Evolutionary conservation across 2,888 invertebrate genomes (phyloP), one percentile per base, ranked within the genome.

Genomic region (Lissocephala sabroskyi): DNA sequence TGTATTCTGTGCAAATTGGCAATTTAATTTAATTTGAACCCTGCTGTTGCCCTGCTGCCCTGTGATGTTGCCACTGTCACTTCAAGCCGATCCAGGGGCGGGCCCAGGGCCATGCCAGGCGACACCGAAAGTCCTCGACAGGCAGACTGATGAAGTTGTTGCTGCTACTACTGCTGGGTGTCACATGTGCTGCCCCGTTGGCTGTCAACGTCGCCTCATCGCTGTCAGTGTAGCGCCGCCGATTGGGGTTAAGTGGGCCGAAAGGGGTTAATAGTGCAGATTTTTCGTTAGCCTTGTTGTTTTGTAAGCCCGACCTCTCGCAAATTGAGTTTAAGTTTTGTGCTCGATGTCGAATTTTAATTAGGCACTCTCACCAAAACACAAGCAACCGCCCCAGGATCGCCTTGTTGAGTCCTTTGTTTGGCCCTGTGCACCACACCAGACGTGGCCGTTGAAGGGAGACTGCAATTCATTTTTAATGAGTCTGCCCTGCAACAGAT

Each of bases 1-100:
- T 35, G 32, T 41, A 46, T 29, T 19, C 33, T 40, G 41, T 53
- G 52, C 50, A 52, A 62, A 56, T 55, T 57, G 61, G 50, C 52
- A 52, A 52, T 55, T 56, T 61, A 61, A 59, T 59, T 61, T 45
- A 56, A 61, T 57, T 57, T 52, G 36, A 44, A 32, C 44, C 44
- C 44, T 37, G 37, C 23, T 42, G 30, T 36, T 29, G 26, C 18
- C 36, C 30, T 35, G 35, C 19, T 37, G 37, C 30, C 30, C 11
- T 30, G 3, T 11, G 37, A n/a, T 37, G 37, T 37, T 18, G 11
- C 37, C 11, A 3, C 37, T 37, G 37, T 37, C 37, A 37, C 37
- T 37, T 37, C 37, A 18, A 37, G 37, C 37, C 37, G 46, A 46
- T 32, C 26, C 18, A 37, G 9, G 37, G 37, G n/a, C 10, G n/a